Evolutionary conservation across 2,113 vertebrate species (phyloP).

Genomic region (Aramus guarauna): DNA sequence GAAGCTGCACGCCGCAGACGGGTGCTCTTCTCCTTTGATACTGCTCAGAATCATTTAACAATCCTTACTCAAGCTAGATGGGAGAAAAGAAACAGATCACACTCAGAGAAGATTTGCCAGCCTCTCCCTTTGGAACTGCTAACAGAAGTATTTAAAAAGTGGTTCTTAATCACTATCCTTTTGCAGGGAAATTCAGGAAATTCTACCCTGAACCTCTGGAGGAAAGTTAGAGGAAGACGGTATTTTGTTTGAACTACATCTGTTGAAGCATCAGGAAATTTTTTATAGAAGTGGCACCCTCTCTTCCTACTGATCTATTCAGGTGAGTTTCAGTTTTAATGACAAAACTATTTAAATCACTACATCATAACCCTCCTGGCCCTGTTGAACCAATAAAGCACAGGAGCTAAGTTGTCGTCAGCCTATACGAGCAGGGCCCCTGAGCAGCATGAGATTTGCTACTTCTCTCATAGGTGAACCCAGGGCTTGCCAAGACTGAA

Average conservation of each 20-base stretch:
- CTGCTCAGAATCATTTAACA: not conserved
- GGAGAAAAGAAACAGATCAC: not conserved
- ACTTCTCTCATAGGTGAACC: not conserved
- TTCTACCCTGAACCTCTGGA: not conserved
- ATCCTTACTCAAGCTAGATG: not conserved
- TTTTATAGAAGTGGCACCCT: not conserved
- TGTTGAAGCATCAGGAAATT: not conserved
- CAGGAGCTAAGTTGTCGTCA: not conserved
- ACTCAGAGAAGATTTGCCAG: not conserved
- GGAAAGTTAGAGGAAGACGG: not conserved
- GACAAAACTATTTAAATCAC: not conserved
- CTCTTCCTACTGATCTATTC: not conserved
- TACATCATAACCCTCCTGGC: not conserved
- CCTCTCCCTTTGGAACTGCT: not conserved
- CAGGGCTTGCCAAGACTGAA: not conserved
- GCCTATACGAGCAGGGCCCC: not conserved
- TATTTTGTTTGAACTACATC: not conserved
- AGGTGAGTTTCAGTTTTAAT: not conserved
- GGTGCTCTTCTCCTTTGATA: conserved; percentile 1
- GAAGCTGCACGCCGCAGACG: rapidly evolving
- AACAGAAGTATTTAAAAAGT: not conserved
- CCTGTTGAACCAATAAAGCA: not conserved
- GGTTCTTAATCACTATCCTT: not conserved
- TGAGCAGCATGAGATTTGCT: not conserved
- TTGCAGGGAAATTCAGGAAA: not conserved